A percentile compares a stretch with the other conserved stretches of the same genome.
Evolutionary conservation across 2,797 vertebrate genomes (phyloP).

Genomic region (Trichosurus vulpecula): DNA sequence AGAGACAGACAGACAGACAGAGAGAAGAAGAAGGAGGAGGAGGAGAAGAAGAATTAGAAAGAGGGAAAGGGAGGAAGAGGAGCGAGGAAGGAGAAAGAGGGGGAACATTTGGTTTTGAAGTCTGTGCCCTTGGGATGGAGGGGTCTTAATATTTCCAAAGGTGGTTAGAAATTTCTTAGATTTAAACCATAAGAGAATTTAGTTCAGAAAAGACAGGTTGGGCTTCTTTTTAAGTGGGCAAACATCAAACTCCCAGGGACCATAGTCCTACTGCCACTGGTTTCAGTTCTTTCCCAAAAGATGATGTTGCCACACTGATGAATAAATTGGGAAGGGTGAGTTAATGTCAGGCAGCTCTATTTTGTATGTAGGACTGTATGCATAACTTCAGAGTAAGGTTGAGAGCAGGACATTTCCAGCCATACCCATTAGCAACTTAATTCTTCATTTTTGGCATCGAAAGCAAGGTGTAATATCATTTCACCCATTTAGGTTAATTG

Average conservation of each 20-base stretch:
- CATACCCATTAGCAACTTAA: not conserved
- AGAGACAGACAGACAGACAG: too few relatives aligned
- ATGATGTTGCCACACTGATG: not conserved
- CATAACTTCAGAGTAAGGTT: not conserved
- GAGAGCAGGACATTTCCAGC: slow-evolving; percentile 20
- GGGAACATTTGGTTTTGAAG: not conserved
- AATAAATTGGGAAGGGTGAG: not conserved
- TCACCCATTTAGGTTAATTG: slow-evolving; percentile 26
- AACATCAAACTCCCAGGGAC: not conserved
- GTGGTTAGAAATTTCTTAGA: slow-evolving; percentile 20
- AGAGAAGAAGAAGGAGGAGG: too few relatives aligned
- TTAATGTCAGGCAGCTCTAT: fast-evolving
- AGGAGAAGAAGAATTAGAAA: not conserved
- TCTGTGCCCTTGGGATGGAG: not conserved
- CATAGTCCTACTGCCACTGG: not conserved
- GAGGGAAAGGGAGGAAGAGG: too few relatives aligned
- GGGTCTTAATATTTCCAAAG: not conserved
- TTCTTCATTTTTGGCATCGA: slow-evolving; percentile 10
- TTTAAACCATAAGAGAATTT: not conserved
- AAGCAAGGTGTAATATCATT: not conserved
- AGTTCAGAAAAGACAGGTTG: not conserved
- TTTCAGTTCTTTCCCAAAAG: not conserved
- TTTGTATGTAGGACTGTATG: not conserved
- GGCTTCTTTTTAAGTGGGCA: not conserved
- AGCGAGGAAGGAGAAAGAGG: not conserved